phyloP scores from a whole-genome alignment of 2,113 vertebrate species.

The Dryoscopus gambensis region DNA sequence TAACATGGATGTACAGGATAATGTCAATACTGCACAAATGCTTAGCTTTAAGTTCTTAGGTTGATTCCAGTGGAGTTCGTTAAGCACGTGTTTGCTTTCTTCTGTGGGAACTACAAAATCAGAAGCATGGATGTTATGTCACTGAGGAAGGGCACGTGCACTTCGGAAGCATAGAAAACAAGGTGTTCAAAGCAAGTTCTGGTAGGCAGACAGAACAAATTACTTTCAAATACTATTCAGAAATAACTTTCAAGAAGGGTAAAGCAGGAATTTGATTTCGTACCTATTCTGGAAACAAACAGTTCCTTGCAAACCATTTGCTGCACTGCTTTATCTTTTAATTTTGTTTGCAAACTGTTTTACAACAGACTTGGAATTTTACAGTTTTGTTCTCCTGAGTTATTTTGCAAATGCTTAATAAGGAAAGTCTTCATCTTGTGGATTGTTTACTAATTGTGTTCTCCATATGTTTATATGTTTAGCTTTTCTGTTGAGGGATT shows the following conservation, averaged over 20 bases:
- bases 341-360: conserved; percentile 3
- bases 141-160: not conserved
- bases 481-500: not conserved
- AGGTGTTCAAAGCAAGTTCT: not conserved
- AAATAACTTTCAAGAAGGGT: not conserved
- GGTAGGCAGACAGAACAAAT: not conserved
- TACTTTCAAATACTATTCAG: not conserved
- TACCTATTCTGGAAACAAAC: not conserved
- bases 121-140: not conserved
- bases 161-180: not conserved
- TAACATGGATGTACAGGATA: not conserved
- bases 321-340: not conserved
- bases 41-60: not conserved
- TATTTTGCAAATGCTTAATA: not conserved
- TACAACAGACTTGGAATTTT: not conserved
- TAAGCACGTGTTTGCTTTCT: not conserved
- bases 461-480: conserved; percentile 1
- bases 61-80: not conserved
- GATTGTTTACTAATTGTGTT: not conserved
- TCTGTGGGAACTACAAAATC: not conserved
- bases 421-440: not conserved
- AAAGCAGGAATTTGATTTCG: not conserved
- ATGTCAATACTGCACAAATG: not conserved
- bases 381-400: not conserved
- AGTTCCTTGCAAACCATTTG: not conserved